Conservation (phyloP, 2,888 invertebrate genomes). For the Bombylius major region DNA sequence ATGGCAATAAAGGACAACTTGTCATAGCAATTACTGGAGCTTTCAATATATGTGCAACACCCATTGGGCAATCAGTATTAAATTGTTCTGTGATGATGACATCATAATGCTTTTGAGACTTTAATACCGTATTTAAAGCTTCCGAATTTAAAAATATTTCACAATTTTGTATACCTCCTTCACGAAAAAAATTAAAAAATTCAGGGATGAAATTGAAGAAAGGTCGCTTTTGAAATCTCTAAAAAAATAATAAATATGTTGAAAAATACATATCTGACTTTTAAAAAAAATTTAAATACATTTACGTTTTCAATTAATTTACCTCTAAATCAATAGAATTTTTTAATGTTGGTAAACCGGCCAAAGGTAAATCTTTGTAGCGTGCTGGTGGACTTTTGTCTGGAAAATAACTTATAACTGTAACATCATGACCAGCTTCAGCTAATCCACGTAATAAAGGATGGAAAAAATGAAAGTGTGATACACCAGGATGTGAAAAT, state of each 20-base stretch:
- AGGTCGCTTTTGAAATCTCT: conserved; percentile 26
- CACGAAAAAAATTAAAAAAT: conserved; percentile 26
- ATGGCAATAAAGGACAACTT: conserved; percentile 48
- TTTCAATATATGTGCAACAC: conserved; percentile 47
- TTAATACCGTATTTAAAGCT: conserved; percentile 31
- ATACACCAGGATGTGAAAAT: conserved; percentile 37
- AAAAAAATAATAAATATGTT: neutral
- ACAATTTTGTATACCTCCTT: conserved; percentile 31
- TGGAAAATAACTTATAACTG: conserved; percentile 39
- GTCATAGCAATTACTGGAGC: conserved; percentile 47
- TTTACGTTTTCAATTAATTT: conserved; percentile 5
- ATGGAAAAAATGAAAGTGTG: conserved; percentile 39
- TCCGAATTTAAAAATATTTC: conserved; percentile 28
- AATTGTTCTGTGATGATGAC: conserved; percentile 57
- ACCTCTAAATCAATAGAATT: conserved; percentile 32
- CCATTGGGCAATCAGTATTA: conserved; percentile 57
- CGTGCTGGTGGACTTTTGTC: conserved; percentile 29
- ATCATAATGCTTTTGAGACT: conserved; percentile 43
- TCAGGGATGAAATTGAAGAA: conserved; percentile 27
- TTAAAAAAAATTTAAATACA: too few species aligned
- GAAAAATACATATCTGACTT: too few species aligned
- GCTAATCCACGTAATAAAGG: conserved; percentile 38
- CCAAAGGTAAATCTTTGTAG: conserved; percentile 30
- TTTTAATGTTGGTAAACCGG: conserved; percentile 21
- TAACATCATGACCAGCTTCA: conserved; percentile 38